phyloP scores from a whole-genome alignment of 1,140 invertebrate species.

The Eurosta solidaginis region DNA sequence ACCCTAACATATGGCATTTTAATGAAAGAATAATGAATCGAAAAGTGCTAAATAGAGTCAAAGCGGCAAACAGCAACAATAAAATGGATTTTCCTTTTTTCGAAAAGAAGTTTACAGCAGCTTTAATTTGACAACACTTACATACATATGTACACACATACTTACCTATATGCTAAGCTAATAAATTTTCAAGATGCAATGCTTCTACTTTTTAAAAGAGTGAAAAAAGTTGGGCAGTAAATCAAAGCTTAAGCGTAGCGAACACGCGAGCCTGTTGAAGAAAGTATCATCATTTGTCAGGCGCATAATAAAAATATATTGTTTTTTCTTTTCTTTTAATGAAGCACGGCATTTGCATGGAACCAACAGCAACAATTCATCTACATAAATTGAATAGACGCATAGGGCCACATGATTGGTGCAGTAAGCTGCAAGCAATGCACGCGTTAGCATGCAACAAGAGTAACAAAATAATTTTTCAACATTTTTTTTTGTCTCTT shows the following conservation, averaged over 20 bases:
- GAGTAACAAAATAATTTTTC: too few species aligned
- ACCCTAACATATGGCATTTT: slow-evolving; percentile 8
- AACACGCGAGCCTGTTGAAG: not conserved
- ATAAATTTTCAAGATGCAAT: slow-evolving; percentile 3
- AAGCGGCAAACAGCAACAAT: not conserved
- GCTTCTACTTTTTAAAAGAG: too few species aligned
- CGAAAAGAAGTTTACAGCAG: not conserved
- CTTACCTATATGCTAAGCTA: too few species aligned
- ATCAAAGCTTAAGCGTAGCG: not conserved
- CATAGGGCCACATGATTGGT: too few species aligned
- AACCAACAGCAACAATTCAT: not conserved
- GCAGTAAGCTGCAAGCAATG: too few species aligned
- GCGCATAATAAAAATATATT: not conserved
- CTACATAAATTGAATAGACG: too few species aligned
- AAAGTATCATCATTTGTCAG: slow-evolving; percentile 14
- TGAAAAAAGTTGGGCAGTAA: not conserved
- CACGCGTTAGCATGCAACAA: too few species aligned
- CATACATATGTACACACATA: too few species aligned
- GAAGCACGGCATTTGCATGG: not conserved
- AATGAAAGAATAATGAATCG: not conserved
- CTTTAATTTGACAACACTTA: slow-evolving; percentile 24
- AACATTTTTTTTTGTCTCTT: too few species aligned
- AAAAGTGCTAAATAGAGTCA: not conserved
- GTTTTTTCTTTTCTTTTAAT: not conserved
- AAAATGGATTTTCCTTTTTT: not conserved